Evolutionary conservation across 2,113 vertebrate genomes (phyloP).

Genomic region (Lonchura striata): DNA sequence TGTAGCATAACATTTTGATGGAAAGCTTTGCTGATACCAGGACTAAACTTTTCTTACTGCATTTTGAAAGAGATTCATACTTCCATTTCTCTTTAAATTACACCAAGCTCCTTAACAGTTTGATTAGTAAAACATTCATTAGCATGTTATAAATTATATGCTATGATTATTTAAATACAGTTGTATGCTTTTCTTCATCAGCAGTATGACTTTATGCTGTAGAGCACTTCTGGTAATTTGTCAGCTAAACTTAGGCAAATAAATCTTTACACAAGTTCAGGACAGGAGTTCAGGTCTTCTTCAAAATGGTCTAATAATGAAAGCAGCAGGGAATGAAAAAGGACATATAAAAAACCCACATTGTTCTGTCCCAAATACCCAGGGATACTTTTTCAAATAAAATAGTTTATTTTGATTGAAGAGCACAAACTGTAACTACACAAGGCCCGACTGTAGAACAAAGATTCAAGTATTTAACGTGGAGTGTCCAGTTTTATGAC

Average conservation of each 20-base stretch:
- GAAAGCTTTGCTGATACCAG: background rate
- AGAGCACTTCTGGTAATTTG: background rate
- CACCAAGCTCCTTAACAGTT: background rate
- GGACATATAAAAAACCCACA: background rate
- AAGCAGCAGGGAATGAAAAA: background rate
- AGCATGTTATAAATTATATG: background rate
- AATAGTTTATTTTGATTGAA: background rate
- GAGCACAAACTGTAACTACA: background rate
- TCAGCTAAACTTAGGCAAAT: slow-evolving; percentile 16
- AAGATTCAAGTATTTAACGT: background rate
- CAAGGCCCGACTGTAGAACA: background rate
- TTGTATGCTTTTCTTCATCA: background rate
- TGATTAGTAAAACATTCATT: background rate
- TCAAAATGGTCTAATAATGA: background rate
- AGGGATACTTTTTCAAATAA: background rate
- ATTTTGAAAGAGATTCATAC: background rate
- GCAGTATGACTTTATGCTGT: background rate
- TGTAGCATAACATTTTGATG: background rate
- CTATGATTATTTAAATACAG: slow-evolving; percentile 22
- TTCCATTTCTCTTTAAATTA: background rate
- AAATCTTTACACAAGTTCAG: background rate
- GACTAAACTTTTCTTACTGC: background rate
- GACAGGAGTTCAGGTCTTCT: background rate
- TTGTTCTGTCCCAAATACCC: background rate
- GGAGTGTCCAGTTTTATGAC: background rate